Percentiles rank a stretch among this genome's conserved stretches.
Conservation (phyloP, 2,888 invertebrate species). For the Stratiomys singularior region DNA sequence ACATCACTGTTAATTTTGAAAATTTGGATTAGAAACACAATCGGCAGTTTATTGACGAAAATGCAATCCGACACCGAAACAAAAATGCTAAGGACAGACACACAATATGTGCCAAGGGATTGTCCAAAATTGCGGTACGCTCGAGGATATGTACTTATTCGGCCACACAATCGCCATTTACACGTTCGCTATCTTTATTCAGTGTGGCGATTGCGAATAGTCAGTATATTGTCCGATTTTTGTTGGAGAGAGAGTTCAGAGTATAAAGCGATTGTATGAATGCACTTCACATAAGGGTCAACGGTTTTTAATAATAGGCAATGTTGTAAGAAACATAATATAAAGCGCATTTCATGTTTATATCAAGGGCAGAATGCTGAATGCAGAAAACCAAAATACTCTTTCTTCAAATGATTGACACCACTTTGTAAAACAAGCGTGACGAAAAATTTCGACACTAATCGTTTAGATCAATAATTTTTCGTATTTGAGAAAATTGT, state of each 20-base stretch:
- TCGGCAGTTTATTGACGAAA: constrained; percentile 42
- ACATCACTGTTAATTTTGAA: not conserved
- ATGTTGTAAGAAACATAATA: not conserved
- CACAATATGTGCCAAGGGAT: not conserved
- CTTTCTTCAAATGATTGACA: too few species aligned
- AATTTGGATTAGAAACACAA: constrained; percentile 19
- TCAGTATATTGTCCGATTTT: constrained; percentile 27
- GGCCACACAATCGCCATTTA: constrained; percentile 27
- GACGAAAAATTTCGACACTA: too few species aligned
- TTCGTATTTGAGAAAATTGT: too few species aligned
- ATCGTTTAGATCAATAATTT: too few species aligned
- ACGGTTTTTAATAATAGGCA: not conserved
- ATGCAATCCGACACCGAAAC: constrained; percentile 1
- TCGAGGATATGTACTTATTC: constrained; percentile 36
- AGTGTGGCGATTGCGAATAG: not conserved
- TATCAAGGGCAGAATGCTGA: not conserved
- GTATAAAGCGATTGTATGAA: constrained; percentile 5
- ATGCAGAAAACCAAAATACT: too few species aligned
- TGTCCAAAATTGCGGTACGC: constrained; percentile 26
- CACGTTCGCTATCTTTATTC: not conserved
- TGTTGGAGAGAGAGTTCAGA: not conserved
- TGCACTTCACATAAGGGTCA: constrained; percentile 23
- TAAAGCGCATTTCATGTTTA: not conserved
- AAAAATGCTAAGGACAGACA: not conserved
- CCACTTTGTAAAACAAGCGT: too few species aligned